Percentiles rank a stretch among this genome's conserved stretches.
phyloP scores from a whole-genome alignment of 2,888 invertebrate species.

The Drosophila mettleri region DNA sequence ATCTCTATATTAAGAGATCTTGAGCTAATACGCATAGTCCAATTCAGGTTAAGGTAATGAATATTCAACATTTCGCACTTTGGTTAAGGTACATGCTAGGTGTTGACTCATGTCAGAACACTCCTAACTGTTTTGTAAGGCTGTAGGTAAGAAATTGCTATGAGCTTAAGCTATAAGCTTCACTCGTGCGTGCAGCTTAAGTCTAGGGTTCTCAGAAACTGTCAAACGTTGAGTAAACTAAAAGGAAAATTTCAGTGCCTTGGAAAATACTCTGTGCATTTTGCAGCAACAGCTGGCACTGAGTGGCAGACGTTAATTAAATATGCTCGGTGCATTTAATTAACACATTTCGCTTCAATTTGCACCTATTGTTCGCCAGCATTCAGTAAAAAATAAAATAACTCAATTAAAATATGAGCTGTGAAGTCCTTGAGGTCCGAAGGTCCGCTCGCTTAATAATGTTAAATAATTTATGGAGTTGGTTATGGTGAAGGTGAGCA shows the following conservation, averaged over 20 bases:
- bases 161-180: no score
- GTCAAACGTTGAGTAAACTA: background rate
- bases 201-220: background rate
- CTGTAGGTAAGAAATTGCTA: no score
- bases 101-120: no score
- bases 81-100: background rate
- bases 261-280: background rate
- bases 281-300: background rate
- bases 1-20: no score
- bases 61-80: background rate
- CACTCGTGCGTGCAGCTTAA: background rate
- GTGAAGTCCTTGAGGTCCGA: constrained; percentile 4
- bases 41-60: no score
- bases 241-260: background rate
- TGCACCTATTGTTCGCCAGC: constrained; percentile 33
- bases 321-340: constrained; percentile 38
- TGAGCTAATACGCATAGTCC: no score
- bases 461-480: constrained; percentile 36
- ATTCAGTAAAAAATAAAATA: constrained; percentile 25
- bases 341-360: constrained; percentile 35
- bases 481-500: constrained; percentile 18
- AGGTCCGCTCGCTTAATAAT: constrained; percentile 24
- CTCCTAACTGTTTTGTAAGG: no score
- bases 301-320: constrained; percentile 13
- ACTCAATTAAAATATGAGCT: constrained; percentile 57